Evolutionary conservation across 2,797 vertebrate genomes (phyloP).

Genomic region (Sebastiscus albofasciatus): DNA sequence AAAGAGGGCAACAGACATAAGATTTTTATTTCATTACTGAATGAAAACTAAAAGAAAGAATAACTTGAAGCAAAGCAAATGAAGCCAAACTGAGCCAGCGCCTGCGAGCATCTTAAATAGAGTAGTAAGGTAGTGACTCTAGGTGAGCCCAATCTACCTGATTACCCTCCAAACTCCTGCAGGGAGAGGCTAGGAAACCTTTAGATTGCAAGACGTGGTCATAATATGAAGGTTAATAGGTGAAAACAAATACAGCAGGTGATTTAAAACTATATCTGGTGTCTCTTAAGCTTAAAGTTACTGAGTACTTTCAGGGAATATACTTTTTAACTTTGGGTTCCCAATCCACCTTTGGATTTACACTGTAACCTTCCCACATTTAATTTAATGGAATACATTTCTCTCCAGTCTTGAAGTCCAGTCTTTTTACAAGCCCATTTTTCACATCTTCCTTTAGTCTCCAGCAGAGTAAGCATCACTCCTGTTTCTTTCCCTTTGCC

Average conservation of each 20-base stretch:
- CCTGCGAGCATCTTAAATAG: neutral
- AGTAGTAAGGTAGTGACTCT: neutral
- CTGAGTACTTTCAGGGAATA: neutral
- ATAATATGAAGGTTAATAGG: accelerated
- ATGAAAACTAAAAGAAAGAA: neutral
- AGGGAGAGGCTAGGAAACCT: neutral
- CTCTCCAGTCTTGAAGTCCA: neutral
- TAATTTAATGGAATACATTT: neutral
- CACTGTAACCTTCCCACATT: neutral
- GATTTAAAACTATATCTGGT: neutral
- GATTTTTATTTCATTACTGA: neutral
- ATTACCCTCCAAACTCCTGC: neutral
- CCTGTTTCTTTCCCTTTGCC: neutral
- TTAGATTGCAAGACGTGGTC: neutral
- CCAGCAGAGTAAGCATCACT: neutral
- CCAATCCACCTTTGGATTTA: neutral
- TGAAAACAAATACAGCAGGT: neutral
- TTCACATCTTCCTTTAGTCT: neutral
- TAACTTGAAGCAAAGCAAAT: neutral
- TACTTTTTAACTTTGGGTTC: neutral
- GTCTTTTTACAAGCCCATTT: neutral
- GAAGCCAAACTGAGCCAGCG: neutral
- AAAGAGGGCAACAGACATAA: neutral
- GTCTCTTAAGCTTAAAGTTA: neutral
- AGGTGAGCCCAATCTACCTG: neutral